phyloP scores from a whole-genome alignment of 2,888 invertebrate genomes.

The Caenorhabditis uteleia region DNA sequence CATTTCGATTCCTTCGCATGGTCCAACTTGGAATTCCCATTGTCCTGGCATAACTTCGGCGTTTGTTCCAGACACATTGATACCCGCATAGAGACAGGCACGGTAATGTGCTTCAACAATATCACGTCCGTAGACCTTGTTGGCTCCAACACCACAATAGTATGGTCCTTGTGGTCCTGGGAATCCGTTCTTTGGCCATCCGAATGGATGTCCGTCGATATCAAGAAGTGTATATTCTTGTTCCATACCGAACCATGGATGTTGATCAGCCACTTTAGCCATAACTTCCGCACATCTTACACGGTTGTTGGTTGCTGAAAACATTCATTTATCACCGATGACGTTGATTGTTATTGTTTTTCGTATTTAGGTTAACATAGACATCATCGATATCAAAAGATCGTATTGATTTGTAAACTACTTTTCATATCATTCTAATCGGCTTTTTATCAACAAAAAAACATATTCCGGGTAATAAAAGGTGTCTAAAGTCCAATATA shows the following conservation, averaged over 20 bases:
- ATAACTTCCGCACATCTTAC: slow-evolving; percentile 70
- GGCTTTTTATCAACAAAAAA: background rate
- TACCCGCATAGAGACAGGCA: slow-evolving; percentile 89
- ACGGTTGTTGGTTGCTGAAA: slow-evolving; percentile 70
- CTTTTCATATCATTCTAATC: background rate
- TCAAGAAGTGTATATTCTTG: slow-evolving; percentile 74
- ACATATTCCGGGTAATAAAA: no score
- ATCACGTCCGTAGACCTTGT: slow-evolving; percentile 91
- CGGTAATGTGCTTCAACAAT: slow-evolving; percentile 94
- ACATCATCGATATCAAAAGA: no score
- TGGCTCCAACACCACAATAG: slow-evolving; percentile 95
- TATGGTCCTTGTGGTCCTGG: slow-evolving; percentile 74
- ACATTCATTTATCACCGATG: background rate
- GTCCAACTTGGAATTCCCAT: slow-evolving; percentile 71
- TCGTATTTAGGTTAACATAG: no score
- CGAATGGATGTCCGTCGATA: slow-evolving; percentile 64
- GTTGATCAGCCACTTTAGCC: slow-evolving; percentile 68
- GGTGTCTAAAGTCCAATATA: no score
- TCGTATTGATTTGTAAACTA: background rate
- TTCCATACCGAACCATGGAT: slow-evolving; percentile 74
- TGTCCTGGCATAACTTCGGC: slow-evolving; percentile 71
- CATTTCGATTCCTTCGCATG: slow-evolving; percentile 72
- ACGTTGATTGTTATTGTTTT: no score
- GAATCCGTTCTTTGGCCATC: slow-evolving; percentile 69
- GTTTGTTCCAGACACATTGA: slow-evolving; percentile 89